Evolutionary conservation across 2,113 vertebrate species (phyloP), one percentile per base, ranked within the genome.

Genomic region (Symphodus melops): DNA sequence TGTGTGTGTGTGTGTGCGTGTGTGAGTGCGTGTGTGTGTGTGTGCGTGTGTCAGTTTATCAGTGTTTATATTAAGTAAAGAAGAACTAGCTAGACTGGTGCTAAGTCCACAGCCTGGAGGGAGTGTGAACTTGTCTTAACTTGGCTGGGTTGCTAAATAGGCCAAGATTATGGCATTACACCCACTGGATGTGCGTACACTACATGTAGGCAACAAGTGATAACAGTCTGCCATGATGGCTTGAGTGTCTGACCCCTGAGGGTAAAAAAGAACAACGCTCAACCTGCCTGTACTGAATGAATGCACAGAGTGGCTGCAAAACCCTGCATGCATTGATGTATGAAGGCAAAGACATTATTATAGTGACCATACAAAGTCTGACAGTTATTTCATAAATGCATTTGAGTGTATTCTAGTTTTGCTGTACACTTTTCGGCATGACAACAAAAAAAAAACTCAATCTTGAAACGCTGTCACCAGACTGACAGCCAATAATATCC

Each of bases 81-180:
- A 75, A 80, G 87, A 92, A 91, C 84, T 60, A 85, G 86, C 82
- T 78, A 70, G 79, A 93, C 82, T 57, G 88, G 90, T 90, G 90
- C 86, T 92, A 85, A 93, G 90, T 94, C 87, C 87, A 88, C 81
- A 81, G 70, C 52, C 83, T 46, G 33, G 5, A 70, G 81, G 64
- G 61, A 77, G 62, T 7, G 1, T 75, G 60, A 83, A 79, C 91
- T 65, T 84, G 92, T 88, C 85, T 65, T 69, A 60, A 92, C 92
- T 51, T 81, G 84, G 89, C 72, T 74, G 33, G 60, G 57, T 58
- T 71, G 73, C 80, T 77, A 56, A 62, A 75, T 44, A 57, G 76
- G 74, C 16, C 41, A 46, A 68, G 51, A 77, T 68, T 37, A 78
- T 44, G 68, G 55, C 55, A 62, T 73, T 23, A 54, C 48, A 66